These are phyloP conservation scores for Rhizoglyphus robini DNA, from an alignment of 1,140 invertebrate genomes.

Conservation along the genomic window DNA sequence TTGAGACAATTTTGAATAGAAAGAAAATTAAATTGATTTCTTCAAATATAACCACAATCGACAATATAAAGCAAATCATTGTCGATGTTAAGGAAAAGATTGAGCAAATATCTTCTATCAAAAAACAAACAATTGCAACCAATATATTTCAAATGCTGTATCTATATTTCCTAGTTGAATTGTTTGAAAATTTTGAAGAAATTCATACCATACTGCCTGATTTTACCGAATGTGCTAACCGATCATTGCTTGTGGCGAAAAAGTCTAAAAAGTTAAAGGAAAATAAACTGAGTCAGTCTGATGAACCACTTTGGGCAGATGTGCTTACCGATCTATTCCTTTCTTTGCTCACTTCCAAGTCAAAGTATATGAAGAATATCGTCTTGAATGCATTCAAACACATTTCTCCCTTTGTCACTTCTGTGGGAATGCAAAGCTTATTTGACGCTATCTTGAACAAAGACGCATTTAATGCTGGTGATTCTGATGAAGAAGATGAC, in stretches of 20 bases:
- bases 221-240: conserved; percentile 14
- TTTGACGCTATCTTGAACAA: conserved; percentile 14
- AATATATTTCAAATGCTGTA: conserved; percentile 1
- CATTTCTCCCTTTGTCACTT: conserved; percentile 12
- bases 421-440: conserved; percentile 4
- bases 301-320: conserved; percentile 17
- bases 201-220: conserved; percentile 4
- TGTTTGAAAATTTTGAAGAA: conserved; percentile 13
- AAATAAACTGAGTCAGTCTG: too few relatives aligned
- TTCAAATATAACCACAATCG: background rate
- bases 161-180: background rate
- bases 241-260: background rate
- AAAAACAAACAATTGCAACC: background rate
- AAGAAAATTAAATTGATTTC: conserved; percentile 6
- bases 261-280: background rate
- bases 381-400: conserved; percentile 18
- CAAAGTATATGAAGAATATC: conserved; percentile 18
- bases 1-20: background rate
- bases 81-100: background rate
- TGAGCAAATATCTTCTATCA: background rate
- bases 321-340: conserved; percentile 20
- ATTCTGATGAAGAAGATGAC: conserved; percentile 21
- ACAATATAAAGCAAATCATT: background rate
- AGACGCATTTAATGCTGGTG: background rate
- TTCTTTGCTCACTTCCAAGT: conserved; percentile 18